Evolutionary conservation across 1,140 invertebrate species (phyloP), one percentile per base, ranked within the genome.

Genomic region (Eubasilissa regina): DNA sequence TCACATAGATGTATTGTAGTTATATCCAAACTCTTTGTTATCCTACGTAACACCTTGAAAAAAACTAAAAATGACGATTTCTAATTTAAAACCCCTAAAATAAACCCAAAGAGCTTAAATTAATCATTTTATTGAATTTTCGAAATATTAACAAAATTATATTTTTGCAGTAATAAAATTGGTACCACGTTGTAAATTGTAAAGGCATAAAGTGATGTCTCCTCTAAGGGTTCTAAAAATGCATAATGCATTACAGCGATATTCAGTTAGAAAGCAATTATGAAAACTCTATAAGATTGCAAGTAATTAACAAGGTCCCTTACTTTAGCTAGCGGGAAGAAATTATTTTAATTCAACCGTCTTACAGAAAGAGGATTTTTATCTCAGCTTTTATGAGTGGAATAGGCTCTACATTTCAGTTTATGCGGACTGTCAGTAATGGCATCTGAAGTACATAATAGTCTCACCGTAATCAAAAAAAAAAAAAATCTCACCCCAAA

Each of bases 291-390:
- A 43, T 0, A 11, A 19, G 11, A 45, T 68, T 68, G 15, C 17
- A 25, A 68, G 44, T 13, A 66, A 45, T 68, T 68, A 68, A 15
- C 43, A 68, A 68, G 19, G 43, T 47, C 58, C 25, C 44, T 8
- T 43, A 19, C 4, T 45, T 47, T n/a, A 62, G 25, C 25, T 3
- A 12, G n/a, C 9, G 35, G 35, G 35, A 45, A 19, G 64, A 68
- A 51, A 68, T 47, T 68, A 68, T 68, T 68, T 68, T 68, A 68
- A 47, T 68, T 15, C 43, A 15, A 68, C 64, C 64, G 15, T 47
- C 15, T 47, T 11, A 12, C 7, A n/a, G 53, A 25, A 62, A n/a
- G 58, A 21, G 64, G n/a, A 12, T 6, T 7, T 68, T 66, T 68
- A 15, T n/a, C 43, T 43, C 4, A 68, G 64, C 64, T 47, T 68